Percentiles rank a stretch among this genome's conserved stretches.
These are phyloP conservation scores for Willowsia nigromaculata DNA, from an alignment of 2,888 invertebrate genomes.

Conservation along the genomic window DNA sequence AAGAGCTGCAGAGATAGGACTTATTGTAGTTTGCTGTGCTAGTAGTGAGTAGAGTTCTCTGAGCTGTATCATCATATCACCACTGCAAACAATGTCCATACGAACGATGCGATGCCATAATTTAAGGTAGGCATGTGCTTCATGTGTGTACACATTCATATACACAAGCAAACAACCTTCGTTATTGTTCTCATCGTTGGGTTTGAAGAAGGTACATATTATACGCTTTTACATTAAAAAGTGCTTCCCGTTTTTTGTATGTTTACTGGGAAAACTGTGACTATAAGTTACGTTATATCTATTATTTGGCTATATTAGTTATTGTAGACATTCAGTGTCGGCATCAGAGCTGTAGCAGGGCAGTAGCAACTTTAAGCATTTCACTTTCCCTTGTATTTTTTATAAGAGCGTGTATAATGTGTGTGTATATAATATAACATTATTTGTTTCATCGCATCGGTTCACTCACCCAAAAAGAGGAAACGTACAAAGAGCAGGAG, in stretches of 20 bases:
- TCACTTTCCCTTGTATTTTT: neutral
- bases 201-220: neutral
- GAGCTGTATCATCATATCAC: conserved; percentile 31
- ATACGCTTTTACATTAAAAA: neutral
- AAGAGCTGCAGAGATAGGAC: neutral
- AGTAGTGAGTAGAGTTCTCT: neutral
- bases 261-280: neutral
- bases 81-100: conserved; percentile 1
- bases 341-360: neutral
- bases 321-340: neutral
- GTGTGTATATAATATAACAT: conserved; percentile 43
- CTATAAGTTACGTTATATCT: neutral
- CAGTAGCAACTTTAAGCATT: neutral
- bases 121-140: neutral
- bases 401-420: neutral
- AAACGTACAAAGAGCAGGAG: neutral
- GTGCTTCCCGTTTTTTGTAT: no score
- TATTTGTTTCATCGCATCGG: conserved; percentile 58
- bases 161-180: neutral
- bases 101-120: neutral
- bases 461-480: conserved; percentile 53
- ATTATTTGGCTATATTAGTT: neutral
- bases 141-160: neutral
- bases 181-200: conserved; percentile 10
- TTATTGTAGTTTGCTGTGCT: neutral